These are phyloP conservation scores for Acridotheres tristis DNA, from an alignment of 2,797 vertebrate genomes.

Conservation along the genomic window DNA sequence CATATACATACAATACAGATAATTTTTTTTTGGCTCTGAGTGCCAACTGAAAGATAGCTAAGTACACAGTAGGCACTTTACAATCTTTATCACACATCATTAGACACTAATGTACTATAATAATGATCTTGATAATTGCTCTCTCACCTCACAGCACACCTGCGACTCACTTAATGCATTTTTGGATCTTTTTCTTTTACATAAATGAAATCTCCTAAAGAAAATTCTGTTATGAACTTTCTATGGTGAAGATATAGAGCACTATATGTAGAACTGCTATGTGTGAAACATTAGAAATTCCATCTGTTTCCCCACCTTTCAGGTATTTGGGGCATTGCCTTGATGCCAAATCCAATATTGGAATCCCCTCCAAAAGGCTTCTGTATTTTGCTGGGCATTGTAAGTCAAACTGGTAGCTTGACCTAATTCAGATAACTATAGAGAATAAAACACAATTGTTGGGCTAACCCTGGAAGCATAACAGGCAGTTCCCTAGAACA, in stretches of 20 bases:
- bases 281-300: background rate
- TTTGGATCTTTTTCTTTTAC: background rate
- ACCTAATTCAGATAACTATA: background rate
- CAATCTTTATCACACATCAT: background rate
- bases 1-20: background rate
- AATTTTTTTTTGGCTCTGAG: background rate
- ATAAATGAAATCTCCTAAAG: background rate
- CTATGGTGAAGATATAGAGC: background rate
- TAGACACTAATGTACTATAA: slow-evolving; percentile 31
- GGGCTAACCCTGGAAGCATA: background rate
- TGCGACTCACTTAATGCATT: background rate
- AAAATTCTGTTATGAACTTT: background rate
- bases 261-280: background rate
- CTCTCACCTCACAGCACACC: slow-evolving; percentile 32
- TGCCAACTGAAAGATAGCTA: background rate
- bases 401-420: background rate
- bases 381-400: background rate
- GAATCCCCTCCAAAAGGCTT: background rate
- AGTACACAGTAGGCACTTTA: background rate
- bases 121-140: slow-evolving; percentile 40
- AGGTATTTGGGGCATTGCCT: background rate
- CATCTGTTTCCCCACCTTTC: background rate
- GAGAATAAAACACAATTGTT: background rate
- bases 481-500: background rate
- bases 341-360: background rate